Percentiles rank a stretch among this genome's conserved stretches.
These are phyloP conservation scores for Trichacis sp. DNA, from an alignment of 2,888 invertebrate genomes.

Conservation along the genomic window DNA sequence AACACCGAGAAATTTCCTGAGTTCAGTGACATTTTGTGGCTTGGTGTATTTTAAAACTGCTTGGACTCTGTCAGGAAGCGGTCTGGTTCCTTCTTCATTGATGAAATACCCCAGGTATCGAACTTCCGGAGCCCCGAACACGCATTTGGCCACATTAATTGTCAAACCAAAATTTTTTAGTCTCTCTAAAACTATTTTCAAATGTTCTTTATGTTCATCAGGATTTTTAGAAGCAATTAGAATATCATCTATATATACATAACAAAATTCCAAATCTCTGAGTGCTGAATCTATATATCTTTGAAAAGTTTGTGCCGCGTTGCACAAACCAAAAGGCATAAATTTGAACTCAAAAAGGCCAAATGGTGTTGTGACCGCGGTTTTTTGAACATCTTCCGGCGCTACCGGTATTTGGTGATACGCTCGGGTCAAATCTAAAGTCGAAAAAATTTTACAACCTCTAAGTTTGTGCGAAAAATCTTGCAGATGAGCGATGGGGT, in stretches of 20 bases:
- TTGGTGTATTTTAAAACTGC: constrained; percentile 25
- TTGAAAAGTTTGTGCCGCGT: constrained; percentile 49
- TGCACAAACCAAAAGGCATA: constrained; percentile 54
- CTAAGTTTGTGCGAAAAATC: constrained; percentile 38
- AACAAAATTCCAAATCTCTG: constrained; percentile 31
- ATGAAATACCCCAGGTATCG: constrained; percentile 29
- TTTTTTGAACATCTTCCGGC: constrained; percentile 12
- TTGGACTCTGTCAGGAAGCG: constrained; percentile 23
- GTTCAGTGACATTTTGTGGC: constrained; percentile 19
- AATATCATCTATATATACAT: constrained; percentile 37
- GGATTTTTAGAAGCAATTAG: constrained; percentile 1
- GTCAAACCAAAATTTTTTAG: constrained; percentile 43
- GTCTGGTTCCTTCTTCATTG: constrained; percentile 20
- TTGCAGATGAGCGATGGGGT: constrained; percentile 49
- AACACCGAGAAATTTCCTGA: constrained; percentile 12
- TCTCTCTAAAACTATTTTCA: constrained; percentile 1
- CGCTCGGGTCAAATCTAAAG: constrained; percentile 37
- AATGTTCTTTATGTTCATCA: not conserved
- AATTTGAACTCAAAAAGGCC: constrained; percentile 50
- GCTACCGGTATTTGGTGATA: constrained; percentile 48
- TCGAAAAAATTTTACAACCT: constrained; percentile 28
- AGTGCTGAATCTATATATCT: constrained; percentile 43
- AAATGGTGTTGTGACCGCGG: constrained; percentile 51
- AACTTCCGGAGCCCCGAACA: constrained; percentile 6
- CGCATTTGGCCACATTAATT: constrained; percentile 46